Evolutionary conservation across 2,797 vertebrate genomes (phyloP).

Genomic region (Pantherophis alleghaniensis): DNA sequence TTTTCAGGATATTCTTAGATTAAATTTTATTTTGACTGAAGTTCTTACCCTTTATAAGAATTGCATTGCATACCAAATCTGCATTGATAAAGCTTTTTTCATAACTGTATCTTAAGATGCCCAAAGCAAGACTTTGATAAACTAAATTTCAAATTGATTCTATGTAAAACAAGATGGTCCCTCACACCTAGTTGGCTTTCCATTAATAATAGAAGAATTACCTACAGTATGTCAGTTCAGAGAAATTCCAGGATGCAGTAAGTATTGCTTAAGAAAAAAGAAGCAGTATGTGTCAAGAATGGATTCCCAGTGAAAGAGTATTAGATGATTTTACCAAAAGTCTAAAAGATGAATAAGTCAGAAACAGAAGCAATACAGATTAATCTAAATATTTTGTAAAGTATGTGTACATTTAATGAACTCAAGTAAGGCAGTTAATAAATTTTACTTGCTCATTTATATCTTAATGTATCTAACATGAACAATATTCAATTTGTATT

Average conservation of each 20-base stretch:
- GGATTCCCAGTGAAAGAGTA: neutral
- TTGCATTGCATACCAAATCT: neutral
- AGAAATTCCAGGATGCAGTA: neutral
- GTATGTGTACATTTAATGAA: slow-evolving; percentile 5
- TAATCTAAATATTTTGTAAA: slow-evolving; percentile 9
- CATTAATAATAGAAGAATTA: slow-evolving; percentile 2
- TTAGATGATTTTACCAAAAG: neutral
- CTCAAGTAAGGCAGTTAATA: neutral
- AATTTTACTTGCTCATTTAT: slow-evolving; percentile 23
- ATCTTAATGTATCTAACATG: slow-evolving; percentile 9
- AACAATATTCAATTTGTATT: slow-evolving; percentile 26
- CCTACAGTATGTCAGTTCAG: neutral
- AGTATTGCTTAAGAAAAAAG: neutral
- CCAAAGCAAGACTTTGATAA: neutral
- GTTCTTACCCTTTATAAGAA: neutral
- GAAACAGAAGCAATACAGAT: neutral
- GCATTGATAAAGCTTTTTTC: neutral
- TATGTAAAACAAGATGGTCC: neutral
- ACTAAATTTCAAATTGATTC: neutral
- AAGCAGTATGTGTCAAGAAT: neutral
- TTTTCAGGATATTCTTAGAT: neutral
- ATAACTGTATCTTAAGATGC: neutral
- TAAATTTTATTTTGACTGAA: neutral
- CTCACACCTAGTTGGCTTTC: neutral
- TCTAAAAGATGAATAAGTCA: neutral